phyloP scores from a whole-genome alignment of 2,797 vertebrate species.

The Pangasius mekongensis region DNA sequence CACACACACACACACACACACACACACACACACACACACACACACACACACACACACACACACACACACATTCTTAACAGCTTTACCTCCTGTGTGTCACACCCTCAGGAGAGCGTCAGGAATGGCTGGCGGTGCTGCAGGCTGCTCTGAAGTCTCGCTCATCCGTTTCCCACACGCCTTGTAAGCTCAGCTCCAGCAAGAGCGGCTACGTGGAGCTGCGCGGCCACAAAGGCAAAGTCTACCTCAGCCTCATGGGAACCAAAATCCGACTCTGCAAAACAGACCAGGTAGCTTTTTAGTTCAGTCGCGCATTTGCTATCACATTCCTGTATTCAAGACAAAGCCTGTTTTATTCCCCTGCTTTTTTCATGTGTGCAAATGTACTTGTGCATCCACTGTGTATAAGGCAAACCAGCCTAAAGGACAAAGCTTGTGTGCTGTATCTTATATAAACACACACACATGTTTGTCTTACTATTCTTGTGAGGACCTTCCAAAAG shows the following conservation, averaged over 20 bases:
- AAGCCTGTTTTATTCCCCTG: constrained; percentile 2
- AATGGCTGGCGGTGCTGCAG: constrained; percentile 88
- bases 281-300: constrained; percentile 85
- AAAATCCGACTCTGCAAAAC: constrained; percentile 95
- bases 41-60: background rate
- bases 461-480: background rate
- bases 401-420: constrained; percentile 16
- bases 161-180: constrained; percentile 70
- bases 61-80: constrained; percentile 27
- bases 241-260: constrained; percentile 86
- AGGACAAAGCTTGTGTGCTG: background rate
- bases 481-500: background rate
- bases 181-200: constrained; percentile 75
- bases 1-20: no score
- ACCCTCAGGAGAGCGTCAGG: constrained; percentile 88
- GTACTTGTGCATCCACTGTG: constrained; percentile 1
- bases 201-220: constrained; percentile 88
- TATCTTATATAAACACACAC: background rate
- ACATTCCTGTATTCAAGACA: constrained; percentile 28
- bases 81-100: constrained; percentile 44
- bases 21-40: constrained; percentile 20
- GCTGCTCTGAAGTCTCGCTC: constrained; percentile 76
- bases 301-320: constrained; percentile 24
- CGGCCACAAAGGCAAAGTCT: constrained; percentile 93
- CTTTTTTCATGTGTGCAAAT: constrained; percentile 28